Conservation (phyloP, 2,888 invertebrate species). For the Strigamia transsilvanica region DNA sequence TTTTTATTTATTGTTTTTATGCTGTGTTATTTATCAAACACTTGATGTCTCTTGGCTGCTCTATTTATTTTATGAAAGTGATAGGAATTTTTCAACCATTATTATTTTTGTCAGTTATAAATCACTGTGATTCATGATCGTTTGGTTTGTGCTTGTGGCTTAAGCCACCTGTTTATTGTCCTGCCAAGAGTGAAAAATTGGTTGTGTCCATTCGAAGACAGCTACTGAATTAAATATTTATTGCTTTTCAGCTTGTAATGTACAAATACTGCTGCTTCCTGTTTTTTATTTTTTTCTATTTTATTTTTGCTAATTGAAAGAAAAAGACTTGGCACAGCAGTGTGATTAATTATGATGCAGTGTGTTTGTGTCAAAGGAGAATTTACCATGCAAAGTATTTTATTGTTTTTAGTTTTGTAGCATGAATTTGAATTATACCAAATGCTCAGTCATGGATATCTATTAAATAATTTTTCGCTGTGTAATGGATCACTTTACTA, state of each 20-base stretch:
- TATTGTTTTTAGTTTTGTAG: background rate
- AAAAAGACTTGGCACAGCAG: background rate
- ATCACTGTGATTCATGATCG: slow-evolving; percentile 36
- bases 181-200: slow-evolving; percentile 38
- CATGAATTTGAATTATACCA: background rate
- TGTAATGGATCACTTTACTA: background rate
- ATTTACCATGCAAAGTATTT: background rate
- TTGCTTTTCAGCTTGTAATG: background rate
- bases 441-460: background rate
- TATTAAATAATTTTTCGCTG: background rate
- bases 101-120: slow-evolving; percentile 43
- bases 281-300: background rate
- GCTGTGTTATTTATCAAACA: slow-evolving; percentile 4
- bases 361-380: background rate
- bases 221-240: slow-evolving; percentile 27
- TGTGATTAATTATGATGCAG: background rate
- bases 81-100: slow-evolving; percentile 36
- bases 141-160: slow-evolving; percentile 22
- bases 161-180: slow-evolving; percentile 48
- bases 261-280: background rate
- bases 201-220: slow-evolving; percentile 14
- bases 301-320: background rate
- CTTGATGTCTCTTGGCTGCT: background rate
- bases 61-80: slow-evolving; percentile 31
- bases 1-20: background rate